Base-by-base conservation (phyloP, 2,113 vertebrate species). In the Rissa tridactyla region DNA sequence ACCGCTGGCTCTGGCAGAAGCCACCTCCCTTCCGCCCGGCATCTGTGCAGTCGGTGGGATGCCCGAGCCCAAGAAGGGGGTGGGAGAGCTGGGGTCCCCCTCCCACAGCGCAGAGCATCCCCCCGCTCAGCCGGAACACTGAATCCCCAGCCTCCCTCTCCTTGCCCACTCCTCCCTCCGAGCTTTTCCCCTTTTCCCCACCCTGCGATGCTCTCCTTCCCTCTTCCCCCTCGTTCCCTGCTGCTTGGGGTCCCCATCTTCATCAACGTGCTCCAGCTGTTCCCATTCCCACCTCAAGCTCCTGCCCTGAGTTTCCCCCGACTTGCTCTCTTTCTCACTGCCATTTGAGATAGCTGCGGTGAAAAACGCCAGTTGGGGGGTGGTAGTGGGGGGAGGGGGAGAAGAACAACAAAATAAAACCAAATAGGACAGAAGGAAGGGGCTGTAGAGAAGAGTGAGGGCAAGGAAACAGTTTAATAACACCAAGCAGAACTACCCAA, bases 11-110 rank as follows among this genome's bases (percentile, higher is more conserved):
- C 61, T 90, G 85, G 90, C 86, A 55, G 92, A 87, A 94, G 76
- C 60, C 76, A 80, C 58, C 83, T 77, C 76, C 62, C 25, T 82
- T 36, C 51, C 15, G 18, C 38, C 58, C 11, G 20, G 27, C 10
- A 1, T 19, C 34, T 15, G 26, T 18, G 71, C 49, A n/a, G 61
- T 2, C 9, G 1, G 13, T 10, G 58, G 49, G 57, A n/a, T 62
- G 23, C 29, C 58, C 1, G 6, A 69, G 58, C n/a, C 21, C 0
- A 0, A 52, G 60, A 62, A 36, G 9, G 17, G 25, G 23, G 16
- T 75, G 40, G 27, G 36, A 84, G 19, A 69, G 18, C 27, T 10
- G 1, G 10, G 11, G 27, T 55, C 3, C 60, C 60, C 26, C 44
- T 40, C 2, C 30, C 5, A 0, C 0, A 0, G 64, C 15, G 4